phyloP scores from a whole-genome alignment of 2,113 vertebrate species.

The Carassius carassius region DNA sequence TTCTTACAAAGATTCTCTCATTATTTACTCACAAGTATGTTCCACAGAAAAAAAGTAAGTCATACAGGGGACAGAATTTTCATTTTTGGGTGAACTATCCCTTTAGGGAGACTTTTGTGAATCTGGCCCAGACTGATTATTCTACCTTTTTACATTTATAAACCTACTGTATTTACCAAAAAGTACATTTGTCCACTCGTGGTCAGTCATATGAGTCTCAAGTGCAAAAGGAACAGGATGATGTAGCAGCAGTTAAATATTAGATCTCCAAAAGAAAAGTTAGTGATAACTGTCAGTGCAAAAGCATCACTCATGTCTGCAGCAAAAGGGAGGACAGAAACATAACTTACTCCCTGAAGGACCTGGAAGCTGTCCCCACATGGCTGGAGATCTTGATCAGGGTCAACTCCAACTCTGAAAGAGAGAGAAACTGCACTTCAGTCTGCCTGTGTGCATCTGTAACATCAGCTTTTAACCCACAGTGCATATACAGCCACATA shows the following conservation, averaged over 20 bases:
- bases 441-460: neutral
- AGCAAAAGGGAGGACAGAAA: neutral
- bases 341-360: constrained; percentile 89
- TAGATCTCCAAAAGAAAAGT: neutral
- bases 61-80: neutral
- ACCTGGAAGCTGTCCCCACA: constrained; percentile 95
- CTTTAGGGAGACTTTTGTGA: neutral
- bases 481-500: constrained; percentile 28
- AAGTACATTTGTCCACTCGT: neutral
- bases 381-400: constrained; percentile 90
- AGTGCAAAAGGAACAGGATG: neutral
- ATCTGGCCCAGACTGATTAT: neutral
- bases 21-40: too few relatives aligned
- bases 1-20: too few relatives aligned
- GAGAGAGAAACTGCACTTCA: constrained; percentile 47
- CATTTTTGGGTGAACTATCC: neutral
- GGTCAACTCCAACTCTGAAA: constrained; percentile 94
- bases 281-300: neutral
- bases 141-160: neutral
- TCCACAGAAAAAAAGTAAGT: too few relatives aligned
- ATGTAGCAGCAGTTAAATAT: neutral
- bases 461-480: neutral
- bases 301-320: neutral
- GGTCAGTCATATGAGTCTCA: neutral
- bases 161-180: neutral